Base-by-base conservation (phyloP, 2,888 invertebrate genomes). In the Agrotis puta region DNA sequence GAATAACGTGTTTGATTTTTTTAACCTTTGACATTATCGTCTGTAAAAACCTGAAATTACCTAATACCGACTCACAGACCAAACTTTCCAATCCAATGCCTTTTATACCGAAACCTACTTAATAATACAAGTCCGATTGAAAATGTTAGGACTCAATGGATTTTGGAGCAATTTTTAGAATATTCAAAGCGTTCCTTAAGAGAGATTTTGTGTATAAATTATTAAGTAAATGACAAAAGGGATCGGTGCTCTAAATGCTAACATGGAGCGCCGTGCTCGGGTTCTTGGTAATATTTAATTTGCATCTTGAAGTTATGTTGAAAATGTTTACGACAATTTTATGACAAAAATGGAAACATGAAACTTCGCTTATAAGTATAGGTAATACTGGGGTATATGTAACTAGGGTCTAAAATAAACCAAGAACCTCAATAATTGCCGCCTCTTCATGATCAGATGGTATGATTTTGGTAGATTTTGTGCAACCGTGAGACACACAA, bases 321-420 rank as follows among this genome's bases (percentile, higher is more conserved):
- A 71, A 68, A 69, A 78, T 81, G 74, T 85, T 85, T 83, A 83
- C 85, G 79, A 75, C 53, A 71, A 75, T 83, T 84, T 84, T 84
- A 79, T 77, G 79, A 74, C 27, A 51, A 66, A 69, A 79, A 75
- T 82, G 64, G 39, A 39, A 39, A 74, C 65, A 72, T 77, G 67
- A 75, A 73, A 75, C 47, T n/a, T 24, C 20, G 48, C 22, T 5
- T 71, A 50, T 33, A 53, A 53, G 27, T 58, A 47, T 33, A 57
- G 51, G 56, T 54, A 45, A 45, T 22, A n/a, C n/a, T n/a, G n/a
- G n/a, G n/a, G n/a, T n/a, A n/a, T n/a, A 61, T 27, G 47, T 27
- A 18, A 48, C 24, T 43, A 16, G 53, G 50, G 24, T 50, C 14
- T 50, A 2, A 22, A 18, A 9, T 14, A 33, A 20, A 22, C 0